phyloP scores from a whole-genome alignment of 2,888 invertebrate genomes.

The Bhutanitis thaidina region DNA sequence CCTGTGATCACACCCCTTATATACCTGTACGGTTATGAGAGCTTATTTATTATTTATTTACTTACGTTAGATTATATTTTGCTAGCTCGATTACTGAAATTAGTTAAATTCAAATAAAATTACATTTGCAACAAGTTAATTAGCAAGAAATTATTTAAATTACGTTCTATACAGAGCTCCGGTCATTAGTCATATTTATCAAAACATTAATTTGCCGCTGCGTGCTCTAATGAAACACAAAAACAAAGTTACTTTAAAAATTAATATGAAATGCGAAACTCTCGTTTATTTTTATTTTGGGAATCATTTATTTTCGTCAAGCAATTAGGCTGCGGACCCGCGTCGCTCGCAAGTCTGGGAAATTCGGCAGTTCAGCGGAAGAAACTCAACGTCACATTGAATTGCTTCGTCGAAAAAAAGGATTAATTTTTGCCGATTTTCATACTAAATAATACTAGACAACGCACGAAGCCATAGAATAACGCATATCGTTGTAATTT shows the following conservation, averaged over 20 bases:
- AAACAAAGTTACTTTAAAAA: constrained; percentile 61
- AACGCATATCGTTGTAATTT: constrained; percentile 44
- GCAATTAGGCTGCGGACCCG: constrained; percentile 66
- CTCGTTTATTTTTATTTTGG: constrained; percentile 74
- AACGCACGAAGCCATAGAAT: constrained; percentile 49
- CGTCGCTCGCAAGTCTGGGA: constrained; percentile 53
- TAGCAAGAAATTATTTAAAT: constrained; percentile 18
- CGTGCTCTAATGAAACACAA: constrained; percentile 43
- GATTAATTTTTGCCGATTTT: background rate
- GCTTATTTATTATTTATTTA: too few species aligned
- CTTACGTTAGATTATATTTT: too few species aligned
- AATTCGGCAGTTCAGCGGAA: constrained; percentile 46
- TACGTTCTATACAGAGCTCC: constrained; percentile 19
- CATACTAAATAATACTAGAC: constrained; percentile 23
- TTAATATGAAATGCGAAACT: constrained; percentile 69
- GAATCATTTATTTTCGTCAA: constrained; percentile 78
- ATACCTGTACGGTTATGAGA: too few species aligned
- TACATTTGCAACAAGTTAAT: constrained; percentile 7
- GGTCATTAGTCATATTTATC: constrained; percentile 24
- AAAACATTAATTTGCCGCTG: constrained; percentile 35
- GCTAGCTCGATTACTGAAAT: too few species aligned
- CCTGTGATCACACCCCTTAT: too few species aligned
- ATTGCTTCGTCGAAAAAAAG: constrained; percentile 9
- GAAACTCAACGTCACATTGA: constrained; percentile 67
- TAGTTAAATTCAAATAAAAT: background rate